A percentile compares a stretch with the other conserved stretches of the same genome.
Conservation (phyloP, 2,888 invertebrate species). For the Dryobota labecula region DNA sequence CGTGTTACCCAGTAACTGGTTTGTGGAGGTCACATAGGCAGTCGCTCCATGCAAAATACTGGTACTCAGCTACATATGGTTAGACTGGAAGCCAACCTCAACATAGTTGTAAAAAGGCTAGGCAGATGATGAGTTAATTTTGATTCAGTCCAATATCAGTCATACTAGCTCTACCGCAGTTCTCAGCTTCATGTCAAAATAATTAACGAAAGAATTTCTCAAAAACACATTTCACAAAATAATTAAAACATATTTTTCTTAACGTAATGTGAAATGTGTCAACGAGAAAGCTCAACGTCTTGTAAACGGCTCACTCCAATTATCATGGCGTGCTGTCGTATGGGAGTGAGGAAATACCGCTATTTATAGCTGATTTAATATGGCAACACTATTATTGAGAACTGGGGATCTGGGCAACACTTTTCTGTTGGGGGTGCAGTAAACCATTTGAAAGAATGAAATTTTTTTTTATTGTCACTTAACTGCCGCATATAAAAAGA, state of each 20-base stretch:
- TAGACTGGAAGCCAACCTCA: neutral
- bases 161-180: no score
- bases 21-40: neutral
- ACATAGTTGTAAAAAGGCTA: neutral
- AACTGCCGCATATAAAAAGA: neutral
- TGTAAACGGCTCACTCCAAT: constrained; percentile 61
- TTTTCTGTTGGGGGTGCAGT: neutral
- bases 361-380: constrained; percentile 52
- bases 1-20: neutral
- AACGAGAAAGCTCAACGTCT: constrained; percentile 51
- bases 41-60: neutral
- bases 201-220: neutral
- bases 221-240: constrained; percentile 24
- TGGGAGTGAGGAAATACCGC: constrained; percentile 20
- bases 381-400: constrained; percentile 26
- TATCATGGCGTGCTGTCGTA: constrained; percentile 54
- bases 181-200: neutral
- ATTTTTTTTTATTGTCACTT: neutral
- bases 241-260: constrained; percentile 18
- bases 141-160: no score
- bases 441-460: constrained; percentile 4
- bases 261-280: constrained; percentile 56
- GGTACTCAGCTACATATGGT: neutral
- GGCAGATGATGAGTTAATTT: neutral
- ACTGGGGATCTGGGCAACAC: constrained; percentile 2